phyloP scores from a whole-genome alignment of 2,888 invertebrate species.

The Opisthograptis luteolata region DNA sequence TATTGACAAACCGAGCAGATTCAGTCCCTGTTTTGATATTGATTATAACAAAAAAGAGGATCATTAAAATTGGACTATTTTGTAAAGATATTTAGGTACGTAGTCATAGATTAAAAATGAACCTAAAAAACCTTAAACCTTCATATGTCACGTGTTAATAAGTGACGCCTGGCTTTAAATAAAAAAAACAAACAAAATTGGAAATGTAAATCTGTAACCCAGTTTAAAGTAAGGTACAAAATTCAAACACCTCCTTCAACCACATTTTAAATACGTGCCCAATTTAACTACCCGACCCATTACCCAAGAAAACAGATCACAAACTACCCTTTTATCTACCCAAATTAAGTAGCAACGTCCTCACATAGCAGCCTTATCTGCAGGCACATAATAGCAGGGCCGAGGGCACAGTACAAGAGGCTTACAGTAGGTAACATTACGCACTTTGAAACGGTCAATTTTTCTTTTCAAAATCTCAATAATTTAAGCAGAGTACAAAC shows the following conservation, averaged over 20 bases:
- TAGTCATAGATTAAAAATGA: too few species aligned
- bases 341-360: constrained; percentile 39
- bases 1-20: too few species aligned
- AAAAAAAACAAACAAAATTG: too few species aligned
- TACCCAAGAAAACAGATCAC: constrained; percentile 26
- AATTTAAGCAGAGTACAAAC: too few species aligned
- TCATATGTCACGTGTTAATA: too few species aligned
- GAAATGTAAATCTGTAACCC: neutral
- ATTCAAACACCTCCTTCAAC: constrained; percentile 11
- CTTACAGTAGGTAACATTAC: neutral
- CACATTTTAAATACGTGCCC: constrained; percentile 21
- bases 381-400: constrained; percentile 32
- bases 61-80: too few species aligned
- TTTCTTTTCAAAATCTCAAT: too few species aligned
- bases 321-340: constrained; percentile 32
- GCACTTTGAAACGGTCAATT: neutral
- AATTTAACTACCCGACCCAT: constrained; percentile 8
- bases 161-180: too few species aligned
- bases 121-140: too few species aligned
- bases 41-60: too few species aligned
- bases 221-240: neutral
- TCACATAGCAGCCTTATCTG: constrained; percentile 39
- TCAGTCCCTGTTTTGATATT: too few species aligned
- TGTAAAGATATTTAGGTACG: too few species aligned
- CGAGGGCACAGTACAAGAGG: neutral